Evolutionary conservation across 2,797 vertebrate genomes (phyloP).

Genomic region (Lagorchestes hirsutus): DNA sequence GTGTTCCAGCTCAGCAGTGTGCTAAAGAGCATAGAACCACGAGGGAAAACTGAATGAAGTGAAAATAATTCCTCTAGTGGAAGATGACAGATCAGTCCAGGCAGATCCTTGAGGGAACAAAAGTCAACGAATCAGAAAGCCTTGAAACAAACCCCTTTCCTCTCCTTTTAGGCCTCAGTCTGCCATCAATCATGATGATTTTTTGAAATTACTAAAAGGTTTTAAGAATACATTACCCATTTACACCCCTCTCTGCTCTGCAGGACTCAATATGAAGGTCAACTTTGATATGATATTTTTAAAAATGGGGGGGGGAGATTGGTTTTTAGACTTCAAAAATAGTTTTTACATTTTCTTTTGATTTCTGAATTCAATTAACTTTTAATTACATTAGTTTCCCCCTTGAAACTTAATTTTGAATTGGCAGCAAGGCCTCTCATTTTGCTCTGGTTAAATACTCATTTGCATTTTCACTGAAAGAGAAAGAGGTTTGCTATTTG

Average conservation of each 20-base stretch:
- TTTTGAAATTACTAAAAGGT: slow-evolving; percentile 51
- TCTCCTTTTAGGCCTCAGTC: slow-evolving; percentile 16
- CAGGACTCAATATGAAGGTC: slow-evolving; percentile 18
- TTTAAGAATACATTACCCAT: slow-evolving; percentile 27
- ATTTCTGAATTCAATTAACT: slow-evolving; percentile 1
- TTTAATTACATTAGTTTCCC: slow-evolving; percentile 2
- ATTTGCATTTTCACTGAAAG: slow-evolving; percentile 44
- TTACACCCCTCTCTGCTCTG: neutral
- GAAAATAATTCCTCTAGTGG: slow-evolving; percentile 42
- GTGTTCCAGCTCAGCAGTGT: neutral
- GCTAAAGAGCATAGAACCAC: neutral
- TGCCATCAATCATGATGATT: slow-evolving; percentile 5
- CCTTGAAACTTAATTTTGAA: slow-evolving; percentile 49
- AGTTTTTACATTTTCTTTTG: neutral
- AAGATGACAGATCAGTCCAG: slow-evolving; percentile 32
- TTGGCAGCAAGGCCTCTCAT: slow-evolving; percentile 14
- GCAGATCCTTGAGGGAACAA: slow-evolving; percentile 5
- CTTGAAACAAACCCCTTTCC: slow-evolving; percentile 25
- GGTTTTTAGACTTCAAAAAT: neutral
- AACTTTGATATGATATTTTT: slow-evolving; percentile 32
- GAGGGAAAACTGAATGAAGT: slow-evolving; percentile 32
- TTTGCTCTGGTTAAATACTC: slow-evolving; percentile 46
- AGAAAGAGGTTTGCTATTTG: neutral
- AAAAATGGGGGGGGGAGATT: neutral
- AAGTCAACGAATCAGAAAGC: slow-evolving; percentile 40